A percentile compares a stretch with the other conserved stretches of the same genome.
Conservation (phyloP, 2,113 vertebrate species). For the Sclerurus mexicanus region DNA sequence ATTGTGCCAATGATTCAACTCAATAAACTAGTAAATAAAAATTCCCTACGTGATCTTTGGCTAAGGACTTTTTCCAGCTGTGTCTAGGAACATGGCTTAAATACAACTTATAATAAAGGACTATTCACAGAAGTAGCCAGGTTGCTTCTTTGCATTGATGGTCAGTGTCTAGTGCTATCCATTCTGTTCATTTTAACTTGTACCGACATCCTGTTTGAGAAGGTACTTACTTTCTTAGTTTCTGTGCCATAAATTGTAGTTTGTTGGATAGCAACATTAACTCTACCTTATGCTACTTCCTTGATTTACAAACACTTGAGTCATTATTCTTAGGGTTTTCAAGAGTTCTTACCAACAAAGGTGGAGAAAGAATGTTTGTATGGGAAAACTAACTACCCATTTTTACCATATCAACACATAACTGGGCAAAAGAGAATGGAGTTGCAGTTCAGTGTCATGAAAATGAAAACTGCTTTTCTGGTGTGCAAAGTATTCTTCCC, state of each 20-base stretch:
- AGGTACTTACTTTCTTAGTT: neutral
- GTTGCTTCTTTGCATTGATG: neutral
- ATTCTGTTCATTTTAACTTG: neutral
- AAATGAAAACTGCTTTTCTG: neutral
- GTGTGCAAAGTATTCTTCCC: neutral
- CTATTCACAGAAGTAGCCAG: neutral
- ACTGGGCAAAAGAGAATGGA: neutral
- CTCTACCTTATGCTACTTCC: neutral
- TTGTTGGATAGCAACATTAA: neutral
- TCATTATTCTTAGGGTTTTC: neutral
- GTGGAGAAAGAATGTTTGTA: neutral
- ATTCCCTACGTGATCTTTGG: neutral
- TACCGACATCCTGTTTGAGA: neutral
- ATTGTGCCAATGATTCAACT: neutral
- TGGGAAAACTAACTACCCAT: neutral
- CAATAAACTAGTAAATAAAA: conserved; percentile 17
- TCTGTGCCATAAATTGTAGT: neutral
- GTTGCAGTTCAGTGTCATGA: neutral
- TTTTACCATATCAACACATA: neutral
- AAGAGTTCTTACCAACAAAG: neutral
- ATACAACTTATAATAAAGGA: neutral
- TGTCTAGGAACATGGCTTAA: neutral
- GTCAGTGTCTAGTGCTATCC: neutral
- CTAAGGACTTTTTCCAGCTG: neutral
- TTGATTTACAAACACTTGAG: neutral